Evolutionary conservation across 2,797 vertebrate genomes (phyloP).

Genomic region (Xenentodon cancila): DNA sequence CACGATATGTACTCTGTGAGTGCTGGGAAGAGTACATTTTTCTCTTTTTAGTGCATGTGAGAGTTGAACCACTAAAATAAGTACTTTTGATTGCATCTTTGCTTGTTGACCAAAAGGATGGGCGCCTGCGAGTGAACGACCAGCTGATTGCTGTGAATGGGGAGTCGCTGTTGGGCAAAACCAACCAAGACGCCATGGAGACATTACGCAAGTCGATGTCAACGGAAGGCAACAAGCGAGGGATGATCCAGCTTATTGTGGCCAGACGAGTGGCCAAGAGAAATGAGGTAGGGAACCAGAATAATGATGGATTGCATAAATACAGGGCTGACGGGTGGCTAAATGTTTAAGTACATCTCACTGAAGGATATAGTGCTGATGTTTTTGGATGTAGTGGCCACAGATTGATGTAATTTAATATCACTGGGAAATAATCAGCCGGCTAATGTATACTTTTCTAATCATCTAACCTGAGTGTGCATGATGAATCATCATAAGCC

Average conservation of each 20-base stretch:
- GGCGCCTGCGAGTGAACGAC: conserved; percentile 94
- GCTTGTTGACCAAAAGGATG: conserved; percentile 82
- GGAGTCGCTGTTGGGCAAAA: conserved; percentile 94
- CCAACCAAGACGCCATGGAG: conserved; percentile 98
- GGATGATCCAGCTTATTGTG: conserved; percentile 96
- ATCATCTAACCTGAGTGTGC: too few species aligned
- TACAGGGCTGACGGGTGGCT: too few species aligned
- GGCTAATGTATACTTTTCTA: too few species aligned
- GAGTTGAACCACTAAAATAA: neutral
- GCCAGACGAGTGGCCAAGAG: conserved; percentile 88
- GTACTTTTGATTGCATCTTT: neutral
- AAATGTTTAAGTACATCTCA: too few species aligned
- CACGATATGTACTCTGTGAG: neutral
- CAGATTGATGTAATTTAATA: too few species aligned
- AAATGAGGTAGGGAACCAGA: conserved; percentile 81
- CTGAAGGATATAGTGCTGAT: too few species aligned
- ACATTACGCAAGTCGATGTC: conserved; percentile 96
- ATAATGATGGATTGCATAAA: too few species aligned
- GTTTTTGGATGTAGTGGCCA: too few species aligned
- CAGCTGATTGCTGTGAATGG: conserved; percentile 96
- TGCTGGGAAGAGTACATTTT: neutral
- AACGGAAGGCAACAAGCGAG: conserved; percentile 93
- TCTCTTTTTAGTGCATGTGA: neutral
- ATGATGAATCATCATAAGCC: too few species aligned
- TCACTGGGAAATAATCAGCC: too few species aligned